Evolutionary conservation across 2,888 invertebrate species (phyloP), one percentile per base, ranked within the genome.

Genomic region (Ichneumoninae sp.): DNA sequence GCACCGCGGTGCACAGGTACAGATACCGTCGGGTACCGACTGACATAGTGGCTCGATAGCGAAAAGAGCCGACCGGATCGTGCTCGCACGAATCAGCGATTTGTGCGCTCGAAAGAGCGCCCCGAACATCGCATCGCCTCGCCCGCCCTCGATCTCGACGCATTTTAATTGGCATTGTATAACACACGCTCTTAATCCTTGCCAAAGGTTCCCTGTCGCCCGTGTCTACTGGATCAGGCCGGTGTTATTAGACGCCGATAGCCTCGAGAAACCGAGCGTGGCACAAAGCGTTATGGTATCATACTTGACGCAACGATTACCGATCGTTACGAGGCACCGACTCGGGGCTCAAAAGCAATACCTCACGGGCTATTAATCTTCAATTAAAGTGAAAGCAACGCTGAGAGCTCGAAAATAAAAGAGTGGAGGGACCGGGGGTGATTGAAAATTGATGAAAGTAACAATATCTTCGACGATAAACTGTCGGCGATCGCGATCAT

Each of bases 141-240:
- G 44, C 70, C 74, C 65, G 65, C 72, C 85, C 54, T 70, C 76
- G 52, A 8, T 44, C 76, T 81, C 84, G 75, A 79, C 60, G 72
- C 71, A 76, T 79, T 84, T 82, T 82, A 84, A 84, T 84, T 84
- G 79, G 68, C 75, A 71, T 79, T 33, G 69, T 77, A 77, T 57
- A 47, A 74, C 80, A 47, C 54, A 54, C 65, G 60, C 75, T 85
- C 79, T 66, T 79, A 44, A 85, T 85, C 75, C 33, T 76, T 36
- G 65, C 47, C 10, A 22, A 30, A 22, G 60, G 10, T 60, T 60
- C 26, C 26, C 60, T 16, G 26, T 60, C 26, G 60, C 40, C 30
- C 13, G 10, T 16, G 26, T 60, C 26, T 26, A 5, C 60, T 13
- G 60, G 60, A 57, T 57, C 57, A 3, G 13, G 22, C 60, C n/a